Conservation (phyloP, 2,888 invertebrate genomes). For the Zygogramma bicolorata region DNA sequence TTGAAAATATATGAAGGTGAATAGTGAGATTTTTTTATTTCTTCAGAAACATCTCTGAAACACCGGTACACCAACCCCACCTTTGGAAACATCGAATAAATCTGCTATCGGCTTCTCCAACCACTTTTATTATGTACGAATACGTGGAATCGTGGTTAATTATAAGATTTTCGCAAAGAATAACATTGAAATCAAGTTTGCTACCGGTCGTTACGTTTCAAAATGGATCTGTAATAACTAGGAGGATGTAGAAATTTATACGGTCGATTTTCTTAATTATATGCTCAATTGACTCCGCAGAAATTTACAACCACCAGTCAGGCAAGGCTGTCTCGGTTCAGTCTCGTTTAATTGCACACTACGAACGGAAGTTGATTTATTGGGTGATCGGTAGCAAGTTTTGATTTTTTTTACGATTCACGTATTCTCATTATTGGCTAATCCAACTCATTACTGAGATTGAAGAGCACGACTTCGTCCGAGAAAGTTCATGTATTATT, state of each 20-base stretch:
- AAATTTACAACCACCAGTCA: constrained; percentile 38
- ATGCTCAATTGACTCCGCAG: constrained; percentile 42
- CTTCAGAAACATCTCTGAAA: background rate
- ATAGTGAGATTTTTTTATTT: too few relatives aligned
- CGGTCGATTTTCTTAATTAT: constrained; percentile 45
- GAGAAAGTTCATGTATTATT: background rate
- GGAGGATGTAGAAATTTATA: constrained; percentile 44
- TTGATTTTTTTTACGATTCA: background rate
- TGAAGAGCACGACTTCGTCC: background rate
- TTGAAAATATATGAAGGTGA: too few relatives aligned
- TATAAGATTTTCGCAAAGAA: background rate
- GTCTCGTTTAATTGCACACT: constrained; percentile 35
- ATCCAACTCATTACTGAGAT: background rate
- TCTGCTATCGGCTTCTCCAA: background rate
- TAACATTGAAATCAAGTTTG: constrained; percentile 17
- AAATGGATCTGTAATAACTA: constrained; percentile 32
- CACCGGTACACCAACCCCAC: background rate
- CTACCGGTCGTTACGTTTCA: constrained; percentile 16
- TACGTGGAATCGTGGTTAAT: background rate
- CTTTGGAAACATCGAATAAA: background rate
- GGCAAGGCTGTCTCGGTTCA: constrained; percentile 38
- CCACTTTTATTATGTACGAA: background rate
- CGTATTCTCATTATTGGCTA: background rate
- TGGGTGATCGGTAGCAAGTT: constrained; percentile 32
- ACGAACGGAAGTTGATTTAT: constrained; percentile 43